phyloP scores from a whole-genome alignment of 1,140 invertebrate species.

The Conus betulinus region DNA sequence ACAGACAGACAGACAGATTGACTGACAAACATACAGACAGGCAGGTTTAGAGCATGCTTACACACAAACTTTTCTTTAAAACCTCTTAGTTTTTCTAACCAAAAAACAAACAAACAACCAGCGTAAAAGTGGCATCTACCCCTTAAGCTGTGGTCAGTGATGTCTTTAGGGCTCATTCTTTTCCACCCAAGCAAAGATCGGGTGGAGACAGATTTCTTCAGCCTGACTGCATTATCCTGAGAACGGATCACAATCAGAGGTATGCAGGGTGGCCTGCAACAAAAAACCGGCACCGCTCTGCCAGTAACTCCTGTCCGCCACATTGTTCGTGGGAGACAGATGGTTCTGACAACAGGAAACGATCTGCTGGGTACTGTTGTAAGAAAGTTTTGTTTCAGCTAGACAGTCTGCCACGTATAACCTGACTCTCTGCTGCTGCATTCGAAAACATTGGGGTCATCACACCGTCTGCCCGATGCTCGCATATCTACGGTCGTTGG shows the following conservation, averaged over 20 bases:
- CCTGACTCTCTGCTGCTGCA: too few relatives aligned
- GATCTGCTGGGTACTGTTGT: neutral
- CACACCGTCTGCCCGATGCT: too few relatives aligned
- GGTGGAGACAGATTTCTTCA: neutral
- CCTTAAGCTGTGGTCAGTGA: neutral
- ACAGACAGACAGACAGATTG: too few relatives aligned
- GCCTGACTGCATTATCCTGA: neutral
- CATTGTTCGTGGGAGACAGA: conserved; percentile 19
- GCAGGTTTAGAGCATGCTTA: neutral
- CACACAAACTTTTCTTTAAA: too few relatives aligned
- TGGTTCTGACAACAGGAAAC: conserved; percentile 20
- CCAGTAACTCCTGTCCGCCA: neutral
- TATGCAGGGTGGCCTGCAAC: neutral
- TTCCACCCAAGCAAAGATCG: neutral
- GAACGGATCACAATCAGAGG: conserved; percentile 20
- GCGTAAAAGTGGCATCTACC: too few relatives aligned
- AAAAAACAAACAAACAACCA: too few relatives aligned
- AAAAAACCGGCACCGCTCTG: neutral
- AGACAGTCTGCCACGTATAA: too few relatives aligned
- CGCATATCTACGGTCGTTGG: too few relatives aligned
- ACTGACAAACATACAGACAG: too few relatives aligned
- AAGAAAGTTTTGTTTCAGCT: neutral
- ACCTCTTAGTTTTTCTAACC: too few relatives aligned
- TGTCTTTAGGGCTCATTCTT: neutral
- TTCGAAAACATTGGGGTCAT: too few relatives aligned